phyloP scores from a whole-genome alignment of 1,140 invertebrate species.

The Rhyacophila brunnea region DNA sequence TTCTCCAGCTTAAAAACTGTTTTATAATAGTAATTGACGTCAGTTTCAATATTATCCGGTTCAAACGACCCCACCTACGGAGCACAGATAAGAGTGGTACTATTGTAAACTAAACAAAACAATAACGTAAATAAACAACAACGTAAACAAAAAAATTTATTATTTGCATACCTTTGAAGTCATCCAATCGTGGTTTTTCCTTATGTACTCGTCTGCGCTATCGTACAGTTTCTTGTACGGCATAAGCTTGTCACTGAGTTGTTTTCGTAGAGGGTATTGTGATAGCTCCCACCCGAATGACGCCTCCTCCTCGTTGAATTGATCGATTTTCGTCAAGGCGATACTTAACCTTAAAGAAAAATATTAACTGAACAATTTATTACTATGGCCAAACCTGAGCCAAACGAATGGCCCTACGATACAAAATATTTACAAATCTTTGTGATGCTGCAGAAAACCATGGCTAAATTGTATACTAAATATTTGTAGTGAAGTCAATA shows the following conservation, averaged over 20 bases:
- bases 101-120: not conserved
- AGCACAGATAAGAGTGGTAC: not conserved
- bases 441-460: too few relatives aligned
- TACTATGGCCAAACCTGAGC: too few relatives aligned
- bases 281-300: conserved; percentile 88
- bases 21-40: conserved; percentile 77
- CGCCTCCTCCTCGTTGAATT: conserved; percentile 90
- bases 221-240: conserved; percentile 92
- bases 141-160: not conserved
- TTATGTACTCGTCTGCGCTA: conserved; percentile 79
- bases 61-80: conserved; percentile 75
- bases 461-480: too few relatives aligned
- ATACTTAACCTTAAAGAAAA: too few relatives aligned
- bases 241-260: conserved; percentile 68
- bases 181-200: conserved; percentile 83
- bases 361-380: too few relatives aligned
- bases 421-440: too few relatives aligned
- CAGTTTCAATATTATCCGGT: conserved; percentile 85
- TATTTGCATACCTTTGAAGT: conserved; percentile 65
- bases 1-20: conserved; percentile 88
- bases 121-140: not conserved
- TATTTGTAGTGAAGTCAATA: too few relatives aligned
- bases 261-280: conserved; percentile 81
- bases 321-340: conserved; percentile 80
- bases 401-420: too few relatives aligned